Base-by-base conservation (phyloP, 1,140 invertebrate species). In the Lasioglossum albipes region DNA sequence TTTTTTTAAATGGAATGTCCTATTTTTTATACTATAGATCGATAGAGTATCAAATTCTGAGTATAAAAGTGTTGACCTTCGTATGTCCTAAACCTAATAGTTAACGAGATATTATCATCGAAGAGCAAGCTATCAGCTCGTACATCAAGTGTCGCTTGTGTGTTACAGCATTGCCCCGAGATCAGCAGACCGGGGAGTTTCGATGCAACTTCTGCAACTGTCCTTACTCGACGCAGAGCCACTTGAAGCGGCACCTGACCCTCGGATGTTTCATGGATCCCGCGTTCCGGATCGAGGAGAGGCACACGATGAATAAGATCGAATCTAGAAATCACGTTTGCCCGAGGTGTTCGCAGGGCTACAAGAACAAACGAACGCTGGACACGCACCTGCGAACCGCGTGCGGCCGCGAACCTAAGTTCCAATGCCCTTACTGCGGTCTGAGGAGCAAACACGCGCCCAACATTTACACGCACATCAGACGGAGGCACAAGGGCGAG, bases 341-440 rank as follows among this genome's bases (percentile, higher is more conserved):
- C 76, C 84, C 90, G 5, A 90, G 89, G 49, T 95, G 94, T 73
- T 90, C 87, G 13, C 92, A 93, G 82, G 92, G 90, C 41, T 95
- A 94, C 84, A 94, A 94, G 82, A 94, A 94, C 71, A 93, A 93
- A 57, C 88, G 92, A 7, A 94, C 94, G 31, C 84, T 95, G 7
- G 89, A 92, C 41, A 87, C 93, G 54, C 94, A 95, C 69, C 77
- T 94, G 79, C 92, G 92, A 54, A 92, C 80, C 68, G 91, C 90
- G 45, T 94, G 94, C 69, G 93, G 93, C 4, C 84, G 90, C 62
- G 89, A 90, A 41, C 92, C 91, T 0, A 88, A 90, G 65, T 92
- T 91, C 79, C 75, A 77, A 1, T 94, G 93, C 67, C 92, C 93
- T 0, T 89, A 91, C 72, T 94, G 93, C 76, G 75, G 41, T 0